Percentiles rank a stretch among this genome's conserved stretches.
These are phyloP conservation scores for Chrysocyon brachyurus DNA, from an alignment of 2,797 vertebrate species.

Conservation along the genomic window DNA sequence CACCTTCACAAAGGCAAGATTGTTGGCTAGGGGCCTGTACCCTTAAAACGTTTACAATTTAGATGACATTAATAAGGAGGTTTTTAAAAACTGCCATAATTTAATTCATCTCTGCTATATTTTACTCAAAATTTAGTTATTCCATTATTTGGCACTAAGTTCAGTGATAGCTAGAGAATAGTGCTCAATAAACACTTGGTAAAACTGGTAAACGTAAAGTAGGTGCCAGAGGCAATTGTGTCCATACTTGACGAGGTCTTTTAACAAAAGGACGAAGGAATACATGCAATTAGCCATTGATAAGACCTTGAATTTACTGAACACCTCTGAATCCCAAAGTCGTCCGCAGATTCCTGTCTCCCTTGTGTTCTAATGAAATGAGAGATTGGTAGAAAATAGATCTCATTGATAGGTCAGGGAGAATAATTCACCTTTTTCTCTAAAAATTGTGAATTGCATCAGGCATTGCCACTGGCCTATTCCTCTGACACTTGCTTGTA, in stretches of 20 bases:
- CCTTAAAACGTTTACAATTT: conserved; percentile 13
- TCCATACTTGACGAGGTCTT: neutral
- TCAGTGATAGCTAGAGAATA: conserved; percentile 13
- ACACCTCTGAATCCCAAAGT: neutral
- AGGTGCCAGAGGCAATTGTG: neutral
- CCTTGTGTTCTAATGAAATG: neutral
- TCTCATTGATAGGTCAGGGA: neutral
- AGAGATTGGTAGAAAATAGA: neutral
- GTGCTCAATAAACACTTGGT: conserved; percentile 30
- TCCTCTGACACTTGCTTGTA: neutral
- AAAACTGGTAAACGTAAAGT: conserved; percentile 23
- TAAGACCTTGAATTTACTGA: neutral
- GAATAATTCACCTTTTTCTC: neutral
- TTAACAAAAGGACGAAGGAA: neutral
- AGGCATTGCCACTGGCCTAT: neutral
- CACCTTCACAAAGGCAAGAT: neutral
- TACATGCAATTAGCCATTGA: neutral
- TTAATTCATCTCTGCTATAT: neutral
- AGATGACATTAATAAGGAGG: conserved; percentile 1
- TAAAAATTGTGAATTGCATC: neutral
- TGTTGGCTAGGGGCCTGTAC: neutral
- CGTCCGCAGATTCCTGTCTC: neutral
- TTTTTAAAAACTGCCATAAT: neutral
- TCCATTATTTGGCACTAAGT: neutral
- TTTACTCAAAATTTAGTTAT: conserved; percentile 42